phyloP scores from a whole-genome alignment of 2,113 vertebrate species.

The Bos taurus region DNA sequence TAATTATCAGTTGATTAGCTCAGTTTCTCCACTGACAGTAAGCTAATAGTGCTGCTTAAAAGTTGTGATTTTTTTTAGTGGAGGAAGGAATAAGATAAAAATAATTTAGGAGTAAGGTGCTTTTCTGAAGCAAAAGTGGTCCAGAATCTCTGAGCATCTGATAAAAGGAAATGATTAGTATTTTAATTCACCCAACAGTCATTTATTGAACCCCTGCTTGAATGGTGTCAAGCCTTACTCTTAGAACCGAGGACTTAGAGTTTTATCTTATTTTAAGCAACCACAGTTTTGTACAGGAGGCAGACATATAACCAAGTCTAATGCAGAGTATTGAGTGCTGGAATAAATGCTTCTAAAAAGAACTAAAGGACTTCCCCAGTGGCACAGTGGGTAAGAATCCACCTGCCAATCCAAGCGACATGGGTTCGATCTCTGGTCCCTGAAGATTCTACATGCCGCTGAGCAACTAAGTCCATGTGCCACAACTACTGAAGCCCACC shows the following conservation, averaged over 20 bases:
- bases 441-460: neutral
- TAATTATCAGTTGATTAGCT: slow-evolving; percentile 12
- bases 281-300: neutral
- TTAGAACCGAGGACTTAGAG: neutral
- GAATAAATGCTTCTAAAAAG: neutral
- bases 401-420: neutral
- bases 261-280: neutral
- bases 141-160: neutral
- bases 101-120: neutral
- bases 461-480: neutral
- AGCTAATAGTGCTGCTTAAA: neutral
- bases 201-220: neutral
- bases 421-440: neutral
- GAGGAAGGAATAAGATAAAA: neutral
- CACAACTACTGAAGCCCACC: neutral
- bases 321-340: neutral
- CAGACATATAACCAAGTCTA: neutral
- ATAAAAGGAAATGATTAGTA: neutral
- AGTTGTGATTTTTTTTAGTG: neutral
- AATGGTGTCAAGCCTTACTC: neutral
- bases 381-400: neutral
- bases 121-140: neutral
- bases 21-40: neutral
- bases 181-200: neutral
- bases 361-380: neutral